These are phyloP conservation scores for Abrostola triplasia DNA, from an alignment of 2,888 invertebrate species.

Conservation along the genomic window DNA sequence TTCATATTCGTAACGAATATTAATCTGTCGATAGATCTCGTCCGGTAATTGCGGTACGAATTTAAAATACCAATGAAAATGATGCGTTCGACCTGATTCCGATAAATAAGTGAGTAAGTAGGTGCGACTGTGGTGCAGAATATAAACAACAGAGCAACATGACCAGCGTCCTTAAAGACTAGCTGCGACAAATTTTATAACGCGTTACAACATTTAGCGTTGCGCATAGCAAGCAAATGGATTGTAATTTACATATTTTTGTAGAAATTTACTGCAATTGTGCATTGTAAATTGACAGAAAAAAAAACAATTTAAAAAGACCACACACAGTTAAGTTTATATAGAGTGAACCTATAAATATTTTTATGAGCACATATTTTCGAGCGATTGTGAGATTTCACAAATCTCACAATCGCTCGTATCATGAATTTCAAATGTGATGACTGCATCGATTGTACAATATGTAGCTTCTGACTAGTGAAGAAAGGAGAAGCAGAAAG, in stretches of 20 bases:
- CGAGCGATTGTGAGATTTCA: too few species aligned
- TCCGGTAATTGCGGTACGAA: slow-evolving; percentile 34
- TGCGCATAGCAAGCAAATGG: slow-evolving; percentile 20
- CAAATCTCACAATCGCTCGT: too few species aligned
- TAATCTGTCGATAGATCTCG: slow-evolving; percentile 13
- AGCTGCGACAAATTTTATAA: slow-evolving; percentile 36
- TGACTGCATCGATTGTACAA: too few species aligned
- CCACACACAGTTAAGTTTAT: slow-evolving; percentile 22
- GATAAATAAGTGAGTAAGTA: slow-evolving; percentile 46
- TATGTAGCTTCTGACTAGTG: too few species aligned
- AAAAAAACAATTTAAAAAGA: slow-evolving; percentile 8
- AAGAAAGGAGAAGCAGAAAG: too few species aligned
- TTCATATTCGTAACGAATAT: slow-evolving; percentile 6
- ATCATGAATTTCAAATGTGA: too few species aligned
- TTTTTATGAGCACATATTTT: too few species aligned
- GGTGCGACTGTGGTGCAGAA: slow-evolving; percentile 44
- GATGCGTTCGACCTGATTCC: slow-evolving; percentile 37
- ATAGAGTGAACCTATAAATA: slow-evolving; percentile 49
- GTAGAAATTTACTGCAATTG: slow-evolving; percentile 13
- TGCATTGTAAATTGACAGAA: slow-evolving; percentile 2
- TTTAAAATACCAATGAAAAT: slow-evolving; percentile 42
- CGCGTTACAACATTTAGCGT: slow-evolving; percentile 34
- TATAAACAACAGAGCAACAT: slow-evolving; percentile 51
- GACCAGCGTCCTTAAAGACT: slow-evolving; percentile 40
- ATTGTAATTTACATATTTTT: slow-evolving; percentile 41